Percentiles rank a stretch among this genome's conserved stretches.
These are phyloP conservation scores for Bucorvus abyssinicus DNA, from an alignment of 2,797 vertebrate species.

Conservation along the genomic window DNA sequence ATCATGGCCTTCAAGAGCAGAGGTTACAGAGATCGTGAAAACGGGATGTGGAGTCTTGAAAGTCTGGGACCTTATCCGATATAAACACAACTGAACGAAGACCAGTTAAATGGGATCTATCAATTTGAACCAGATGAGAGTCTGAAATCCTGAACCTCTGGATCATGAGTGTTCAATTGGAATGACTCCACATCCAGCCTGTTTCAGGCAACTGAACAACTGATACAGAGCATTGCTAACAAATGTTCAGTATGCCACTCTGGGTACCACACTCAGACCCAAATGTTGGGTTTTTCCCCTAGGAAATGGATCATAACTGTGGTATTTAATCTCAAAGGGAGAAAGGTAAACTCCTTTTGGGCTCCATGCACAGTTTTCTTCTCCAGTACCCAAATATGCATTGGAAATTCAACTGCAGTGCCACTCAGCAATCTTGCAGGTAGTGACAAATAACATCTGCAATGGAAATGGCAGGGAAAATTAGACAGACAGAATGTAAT, in stretches of 20 bases:
- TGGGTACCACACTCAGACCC: not conserved
- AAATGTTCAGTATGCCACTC: not conserved
- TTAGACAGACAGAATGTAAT: not conserved
- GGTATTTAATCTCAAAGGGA: not conserved
- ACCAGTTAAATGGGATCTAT: not conserved
- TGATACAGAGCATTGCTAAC: not conserved
- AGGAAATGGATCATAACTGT: not conserved
- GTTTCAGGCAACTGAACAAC: not conserved
- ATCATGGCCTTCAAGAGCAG: not conserved
- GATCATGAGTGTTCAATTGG: not conserved
- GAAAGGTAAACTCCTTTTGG: not conserved
- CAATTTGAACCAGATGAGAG: not conserved
- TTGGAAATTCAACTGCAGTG: not conserved
- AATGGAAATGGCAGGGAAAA: not conserved
- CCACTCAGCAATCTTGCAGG: not conserved
- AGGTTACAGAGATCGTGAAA: not conserved
- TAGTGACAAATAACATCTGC: slow-evolving; percentile 29
- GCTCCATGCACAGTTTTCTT: not conserved
- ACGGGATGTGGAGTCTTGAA: not conserved
- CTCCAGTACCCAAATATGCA: not conserved
- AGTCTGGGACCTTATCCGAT: not conserved
- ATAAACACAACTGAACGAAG: not conserved
- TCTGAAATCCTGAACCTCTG: not conserved
- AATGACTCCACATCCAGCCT: not conserved
- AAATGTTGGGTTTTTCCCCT: not conserved